phyloP scores from a whole-genome alignment of 2,113 vertebrate genomes.

The Myotis yumanensis region DNA sequence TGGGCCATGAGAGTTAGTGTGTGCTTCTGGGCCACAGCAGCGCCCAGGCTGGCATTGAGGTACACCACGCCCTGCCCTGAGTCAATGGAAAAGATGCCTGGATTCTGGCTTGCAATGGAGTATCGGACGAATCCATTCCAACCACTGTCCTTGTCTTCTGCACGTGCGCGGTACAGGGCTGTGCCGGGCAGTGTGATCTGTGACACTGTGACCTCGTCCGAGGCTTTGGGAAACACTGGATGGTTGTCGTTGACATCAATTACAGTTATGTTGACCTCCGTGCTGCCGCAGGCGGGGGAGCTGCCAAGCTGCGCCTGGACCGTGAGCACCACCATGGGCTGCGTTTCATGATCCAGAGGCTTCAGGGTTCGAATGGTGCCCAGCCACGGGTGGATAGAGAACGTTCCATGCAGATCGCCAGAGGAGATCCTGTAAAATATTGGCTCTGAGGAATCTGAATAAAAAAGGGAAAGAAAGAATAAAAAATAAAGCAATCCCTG shows the following conservation, averaged over 20 bases:
- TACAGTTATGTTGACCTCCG: slow-evolving; percentile 90
- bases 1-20: slow-evolving; percentile 85
- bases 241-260: slow-evolving; percentile 91
- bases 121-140: slow-evolving; percentile 89
- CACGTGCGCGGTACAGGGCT: slow-evolving; percentile 90
- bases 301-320: slow-evolving; percentile 87
- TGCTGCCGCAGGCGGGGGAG: slow-evolving; percentile 85
- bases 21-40: slow-evolving; percentile 66
- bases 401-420: slow-evolving; percentile 88
- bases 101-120: slow-evolving; percentile 75
- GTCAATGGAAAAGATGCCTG: slow-evolving; percentile 85
- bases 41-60: slow-evolving; percentile 83
- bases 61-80: slow-evolving; percentile 84
- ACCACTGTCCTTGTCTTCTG: slow-evolving; percentile 91
- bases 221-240: slow-evolving; percentile 84
- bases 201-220: slow-evolving; percentile 83
- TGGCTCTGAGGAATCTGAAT: slow-evolving; percentile 86
- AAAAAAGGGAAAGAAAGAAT: neutral
- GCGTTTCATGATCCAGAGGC: slow-evolving; percentile 89
- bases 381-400: slow-evolving; percentile 87
- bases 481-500: neutral
- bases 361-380: slow-evolving; percentile 88
- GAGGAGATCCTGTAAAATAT: slow-evolving; percentile 91
- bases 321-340: slow-evolving; percentile 84
- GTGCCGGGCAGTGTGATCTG: slow-evolving; percentile 85